A percentile compares a stretch with the other conserved stretches of the same genome.
Evolutionary conservation across 1,140 invertebrate genomes (phyloP).

Genomic region (Apis dorsata): DNA sequence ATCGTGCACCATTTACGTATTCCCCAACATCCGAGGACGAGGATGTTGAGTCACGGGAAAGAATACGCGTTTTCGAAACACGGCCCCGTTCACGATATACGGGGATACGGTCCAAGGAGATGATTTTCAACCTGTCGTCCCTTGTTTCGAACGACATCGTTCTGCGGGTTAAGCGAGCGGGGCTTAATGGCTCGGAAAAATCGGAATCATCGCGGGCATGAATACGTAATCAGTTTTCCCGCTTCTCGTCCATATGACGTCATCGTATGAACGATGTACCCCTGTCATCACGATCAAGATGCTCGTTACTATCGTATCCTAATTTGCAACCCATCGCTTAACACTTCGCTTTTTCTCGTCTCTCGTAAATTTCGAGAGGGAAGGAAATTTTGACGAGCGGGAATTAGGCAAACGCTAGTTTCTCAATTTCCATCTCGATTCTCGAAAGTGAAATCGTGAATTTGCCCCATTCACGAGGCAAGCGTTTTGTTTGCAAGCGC

Average conservation of each 20-base stretch:
- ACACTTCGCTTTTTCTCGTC: no score
- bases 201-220: constrained; percentile 76
- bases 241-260: constrained; percentile 65
- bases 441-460: not conserved
- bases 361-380: no score
- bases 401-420: no score
- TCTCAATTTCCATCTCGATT: not conserved
- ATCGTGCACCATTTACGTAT: no score
- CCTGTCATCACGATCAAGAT: not conserved
- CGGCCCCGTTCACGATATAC: constrained; percentile 30
- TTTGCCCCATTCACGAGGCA: not conserved
- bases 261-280: constrained; percentile 57
- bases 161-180: constrained; percentile 65
- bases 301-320: not conserved
- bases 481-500: no score
- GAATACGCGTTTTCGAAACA: not conserved
- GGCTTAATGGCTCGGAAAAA: constrained; percentile 79
- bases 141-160: constrained; percentile 73
- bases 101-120: constrained; percentile 69
- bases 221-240: constrained; percentile 78
- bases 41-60: not conserved
- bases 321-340: not conserved
- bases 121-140: constrained; percentile 77
- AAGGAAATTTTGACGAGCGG: no score
- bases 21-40: no score